phyloP scores from a whole-genome alignment of 1,140 invertebrate genomes.

The Meloidogyne exigua region DNA sequence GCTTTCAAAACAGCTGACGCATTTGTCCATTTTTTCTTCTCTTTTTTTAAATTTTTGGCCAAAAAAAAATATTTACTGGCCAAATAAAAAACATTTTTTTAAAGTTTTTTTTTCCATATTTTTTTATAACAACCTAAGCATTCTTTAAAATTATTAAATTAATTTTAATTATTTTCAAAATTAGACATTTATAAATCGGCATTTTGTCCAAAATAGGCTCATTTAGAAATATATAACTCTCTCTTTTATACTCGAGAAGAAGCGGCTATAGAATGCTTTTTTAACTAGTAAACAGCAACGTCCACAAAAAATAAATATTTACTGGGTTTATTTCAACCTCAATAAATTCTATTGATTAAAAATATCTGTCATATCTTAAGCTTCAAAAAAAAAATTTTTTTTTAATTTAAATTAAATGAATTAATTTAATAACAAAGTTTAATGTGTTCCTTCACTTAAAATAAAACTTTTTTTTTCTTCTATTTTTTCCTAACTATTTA shows the following conservation, averaged over 20 bases:
- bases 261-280: not conserved
- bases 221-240: too few species aligned
- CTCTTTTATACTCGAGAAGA: too few species aligned
- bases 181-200: too few species aligned
- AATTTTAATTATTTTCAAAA: not conserved
- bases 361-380: too few species aligned
- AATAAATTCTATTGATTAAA: too few species aligned
- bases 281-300: not conserved
- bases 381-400: too few species aligned
- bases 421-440: too few species aligned
- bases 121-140: not conserved
- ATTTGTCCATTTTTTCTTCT: conserved; percentile 7
- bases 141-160: not conserved
- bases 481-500: not conserved
- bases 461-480: not conserved
- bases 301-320: not conserved
- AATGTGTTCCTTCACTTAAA: not conserved
- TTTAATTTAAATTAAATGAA: too few species aligned
- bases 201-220: too few species aligned
- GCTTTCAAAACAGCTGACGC: not conserved
- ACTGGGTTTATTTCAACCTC: too few species aligned
- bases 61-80: conserved; percentile 2
- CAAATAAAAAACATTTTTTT: conserved; percentile 4
- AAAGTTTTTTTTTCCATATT: not conserved
- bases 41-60: not conserved